Evolutionary conservation across 2,888 invertebrate species (phyloP).

Genomic region (Diaprepes abbreviatus): DNA sequence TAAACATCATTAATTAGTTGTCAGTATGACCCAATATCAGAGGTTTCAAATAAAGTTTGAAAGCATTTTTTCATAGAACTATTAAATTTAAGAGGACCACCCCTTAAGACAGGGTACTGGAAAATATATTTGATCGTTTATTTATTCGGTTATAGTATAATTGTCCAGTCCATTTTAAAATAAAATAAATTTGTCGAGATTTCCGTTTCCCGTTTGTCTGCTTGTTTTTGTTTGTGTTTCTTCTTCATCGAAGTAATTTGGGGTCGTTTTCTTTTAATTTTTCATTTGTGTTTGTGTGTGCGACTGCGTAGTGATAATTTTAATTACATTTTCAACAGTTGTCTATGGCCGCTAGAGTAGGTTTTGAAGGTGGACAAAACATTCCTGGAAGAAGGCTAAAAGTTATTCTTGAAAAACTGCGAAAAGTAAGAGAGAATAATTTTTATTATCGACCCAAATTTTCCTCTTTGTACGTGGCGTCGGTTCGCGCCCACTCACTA

Average conservation of each 20-base stretch:
- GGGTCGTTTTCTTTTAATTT: background rate
- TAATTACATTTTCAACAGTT: background rate
- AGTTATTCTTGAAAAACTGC: conserved; percentile 13
- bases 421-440: conserved; percentile 32
- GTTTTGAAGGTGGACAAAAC: background rate
- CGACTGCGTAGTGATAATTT: background rate
- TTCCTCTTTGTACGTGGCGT: too few species aligned
- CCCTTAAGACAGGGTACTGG: too few species aligned
- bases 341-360: background rate
- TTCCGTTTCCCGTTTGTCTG: background rate
- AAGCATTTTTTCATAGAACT: too few species aligned
- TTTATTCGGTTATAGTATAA: background rate
- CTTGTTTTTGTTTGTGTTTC: background rate
- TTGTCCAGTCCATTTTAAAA: background rate
- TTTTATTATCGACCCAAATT: too few species aligned
- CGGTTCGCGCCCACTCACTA: too few species aligned
- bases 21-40: too few species aligned
- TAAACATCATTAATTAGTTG: too few species aligned
- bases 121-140: background rate
- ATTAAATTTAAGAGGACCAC: too few species aligned
- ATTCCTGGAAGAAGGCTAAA: conserved; percentile 8
- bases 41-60: too few species aligned
- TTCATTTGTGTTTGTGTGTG: background rate
- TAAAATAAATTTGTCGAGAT: background rate
- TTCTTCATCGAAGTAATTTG: background rate